A percentile compares a stretch with the other conserved stretches of the same genome.
phyloP scores from a whole-genome alignment of 2,888 invertebrate species.

The Latheticus oryzae region DNA sequence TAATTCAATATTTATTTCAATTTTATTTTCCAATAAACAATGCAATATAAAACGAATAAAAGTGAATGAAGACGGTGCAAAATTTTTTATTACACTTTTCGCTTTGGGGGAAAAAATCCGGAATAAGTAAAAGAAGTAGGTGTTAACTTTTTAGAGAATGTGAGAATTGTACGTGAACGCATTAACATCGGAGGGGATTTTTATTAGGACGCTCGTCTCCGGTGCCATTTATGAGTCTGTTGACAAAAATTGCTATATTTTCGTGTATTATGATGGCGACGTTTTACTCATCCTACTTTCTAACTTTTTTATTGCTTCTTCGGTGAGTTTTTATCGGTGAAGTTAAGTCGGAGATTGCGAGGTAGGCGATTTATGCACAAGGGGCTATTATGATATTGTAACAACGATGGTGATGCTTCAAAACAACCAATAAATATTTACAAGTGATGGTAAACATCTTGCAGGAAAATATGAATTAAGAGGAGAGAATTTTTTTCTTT shows the following conservation, averaged over 20 bases:
- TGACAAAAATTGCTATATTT: slow-evolving; percentile 50
- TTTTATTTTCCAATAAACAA: slow-evolving; percentile 25
- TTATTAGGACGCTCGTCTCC: slow-evolving; percentile 42
- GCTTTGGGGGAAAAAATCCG: slow-evolving; percentile 24
- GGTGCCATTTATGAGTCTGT: slow-evolving; percentile 48
- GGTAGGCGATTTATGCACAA: slow-evolving; percentile 27
- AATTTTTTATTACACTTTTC: slow-evolving; percentile 25
- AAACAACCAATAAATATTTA: slow-evolving; percentile 30
- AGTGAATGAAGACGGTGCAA: slow-evolving; percentile 9
- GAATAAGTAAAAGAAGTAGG: slow-evolving; percentile 33
- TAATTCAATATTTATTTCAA: slow-evolving; percentile 7
- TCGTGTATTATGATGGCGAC: slow-evolving; percentile 35
- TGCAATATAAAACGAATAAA: slow-evolving; percentile 23
- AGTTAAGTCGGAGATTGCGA: slow-evolving; percentile 13
- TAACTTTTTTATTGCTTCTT: slow-evolving; percentile 33
- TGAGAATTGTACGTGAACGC: slow-evolving; percentile 17
- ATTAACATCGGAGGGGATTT: slow-evolving; percentile 31
- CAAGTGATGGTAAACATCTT: slow-evolving; percentile 11
- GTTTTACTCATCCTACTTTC: slow-evolving; percentile 25
- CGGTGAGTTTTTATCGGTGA: slow-evolving; percentile 27
- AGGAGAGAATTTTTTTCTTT: no score
- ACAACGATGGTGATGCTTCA: no score
- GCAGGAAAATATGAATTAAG: no score
- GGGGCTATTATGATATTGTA: no score
- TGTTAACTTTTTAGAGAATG: slow-evolving; percentile 34